These are phyloP conservation scores for Halictus ligatus DNA, from an alignment of 2,888 invertebrate genomes.

Conservation along the genomic window DNA sequence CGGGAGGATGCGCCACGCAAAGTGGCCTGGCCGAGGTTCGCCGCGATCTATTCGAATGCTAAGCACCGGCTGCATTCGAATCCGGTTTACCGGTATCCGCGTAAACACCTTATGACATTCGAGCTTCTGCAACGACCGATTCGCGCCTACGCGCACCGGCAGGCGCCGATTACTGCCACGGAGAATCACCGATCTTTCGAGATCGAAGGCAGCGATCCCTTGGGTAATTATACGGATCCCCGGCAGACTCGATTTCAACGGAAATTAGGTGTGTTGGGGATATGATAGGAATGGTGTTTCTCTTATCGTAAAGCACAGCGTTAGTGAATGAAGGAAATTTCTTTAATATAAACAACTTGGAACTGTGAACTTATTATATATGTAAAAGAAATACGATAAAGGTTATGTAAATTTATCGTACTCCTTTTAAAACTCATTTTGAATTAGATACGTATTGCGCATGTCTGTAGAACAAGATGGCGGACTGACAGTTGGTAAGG, in stretches of 20 bases:
- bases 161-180: background rate
- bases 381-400: no score
- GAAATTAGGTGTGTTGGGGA: no score
- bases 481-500: no score
- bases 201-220: background rate
- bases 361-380: no score
- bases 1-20: conserved; percentile 33
- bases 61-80: conserved; percentile 37
- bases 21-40: conserved; percentile 40
- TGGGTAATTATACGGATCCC: background rate
- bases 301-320: no score
- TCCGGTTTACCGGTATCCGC: conserved; percentile 54
- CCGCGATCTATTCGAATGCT: conserved; percentile 29
- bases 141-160: background rate
- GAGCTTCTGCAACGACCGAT: background rate
- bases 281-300: no score
- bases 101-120: conserved; percentile 50
- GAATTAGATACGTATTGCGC: no score
- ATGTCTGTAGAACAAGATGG: no score
- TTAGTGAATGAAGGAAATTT: no score
- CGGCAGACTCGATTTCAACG: background rate
- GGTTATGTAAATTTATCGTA: no score
- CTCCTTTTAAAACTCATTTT: no score
- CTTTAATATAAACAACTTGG: no score
- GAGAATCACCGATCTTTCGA: background rate